phyloP scores from a whole-genome alignment of 2,113 vertebrate species.

The Pelecanus crispus region DNA sequence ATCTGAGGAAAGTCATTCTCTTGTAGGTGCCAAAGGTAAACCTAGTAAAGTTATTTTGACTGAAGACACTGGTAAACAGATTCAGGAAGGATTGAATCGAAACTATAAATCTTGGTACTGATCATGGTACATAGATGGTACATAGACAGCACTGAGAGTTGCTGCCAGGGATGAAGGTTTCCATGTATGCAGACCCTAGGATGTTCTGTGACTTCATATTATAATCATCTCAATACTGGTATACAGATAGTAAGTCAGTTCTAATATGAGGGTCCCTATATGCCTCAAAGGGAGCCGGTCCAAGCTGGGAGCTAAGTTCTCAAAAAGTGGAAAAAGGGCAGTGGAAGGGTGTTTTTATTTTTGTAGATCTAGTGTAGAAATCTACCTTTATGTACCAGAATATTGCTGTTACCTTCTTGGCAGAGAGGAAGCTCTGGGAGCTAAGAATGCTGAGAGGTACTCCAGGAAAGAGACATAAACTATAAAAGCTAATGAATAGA shows the following conservation, averaged over 20 bases:
- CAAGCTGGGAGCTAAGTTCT: background rate
- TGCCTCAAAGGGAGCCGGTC: background rate
- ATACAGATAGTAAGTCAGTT: background rate
- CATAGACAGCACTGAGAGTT: background rate
- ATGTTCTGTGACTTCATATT: background rate
- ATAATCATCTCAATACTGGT: background rate
- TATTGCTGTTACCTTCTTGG: background rate
- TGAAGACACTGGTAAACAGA: background rate
- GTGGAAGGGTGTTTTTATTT: background rate
- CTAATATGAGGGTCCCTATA: background rate
- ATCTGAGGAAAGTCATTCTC: background rate
- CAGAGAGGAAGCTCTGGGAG: background rate
- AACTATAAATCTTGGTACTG: background rate
- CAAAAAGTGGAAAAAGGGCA: background rate
- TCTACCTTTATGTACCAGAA: background rate
- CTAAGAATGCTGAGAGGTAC: background rate
- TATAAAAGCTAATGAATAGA: background rate
- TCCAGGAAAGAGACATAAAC: background rate
- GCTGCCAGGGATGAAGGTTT: background rate
- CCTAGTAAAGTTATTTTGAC: background rate
- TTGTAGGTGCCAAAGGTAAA: background rate
- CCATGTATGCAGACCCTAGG: background rate
- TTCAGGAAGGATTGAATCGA: background rate
- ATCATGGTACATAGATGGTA: background rate
- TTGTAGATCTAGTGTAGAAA: background rate